These are phyloP conservation scores for Phataginus tetradactyla DNA, from an alignment of 2,797 vertebrate species.

Conservation along the genomic window DNA sequence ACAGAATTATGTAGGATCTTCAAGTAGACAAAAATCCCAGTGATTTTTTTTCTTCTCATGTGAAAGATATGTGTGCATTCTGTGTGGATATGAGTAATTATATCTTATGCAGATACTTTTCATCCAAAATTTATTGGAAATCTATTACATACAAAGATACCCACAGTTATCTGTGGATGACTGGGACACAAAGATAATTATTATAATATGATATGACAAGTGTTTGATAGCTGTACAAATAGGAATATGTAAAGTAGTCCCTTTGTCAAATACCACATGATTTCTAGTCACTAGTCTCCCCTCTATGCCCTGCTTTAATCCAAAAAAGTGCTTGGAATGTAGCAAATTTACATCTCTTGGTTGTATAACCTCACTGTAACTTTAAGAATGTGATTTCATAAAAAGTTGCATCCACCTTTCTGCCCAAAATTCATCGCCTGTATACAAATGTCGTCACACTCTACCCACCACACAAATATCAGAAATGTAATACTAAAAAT, in stretches of 20 bases:
- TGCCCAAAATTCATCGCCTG: not conserved
- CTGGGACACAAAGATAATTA: not conserved
- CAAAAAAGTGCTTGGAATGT: not conserved
- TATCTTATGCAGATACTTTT: not conserved
- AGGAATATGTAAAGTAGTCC: not conserved
- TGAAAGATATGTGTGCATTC: not conserved
- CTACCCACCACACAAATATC: not conserved
- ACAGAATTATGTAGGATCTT: not conserved
- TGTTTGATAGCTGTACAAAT: not conserved
- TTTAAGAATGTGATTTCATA: not conserved
- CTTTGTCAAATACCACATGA: not conserved
- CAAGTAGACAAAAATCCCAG: not conserved
- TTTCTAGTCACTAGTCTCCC: not conserved
- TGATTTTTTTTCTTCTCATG: not conserved
- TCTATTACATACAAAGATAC: not conserved
- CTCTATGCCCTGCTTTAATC: not conserved
- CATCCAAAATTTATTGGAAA: not conserved
- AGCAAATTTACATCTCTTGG: not conserved
- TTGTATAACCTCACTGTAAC: not conserved
- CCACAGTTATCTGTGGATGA: not conserved
- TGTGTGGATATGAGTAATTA: not conserved
- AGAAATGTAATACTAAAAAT: constrained; percentile 17
- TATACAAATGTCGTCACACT: not conserved
- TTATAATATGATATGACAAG: not conserved
- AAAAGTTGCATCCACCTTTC: not conserved